A percentile compares a stretch with the other conserved stretches of the same genome.
These are phyloP conservation scores for Umimayanthus chanpuru DNA, from an alignment of 92 coral and sea anemone species.

Conservation along the genomic window DNA sequence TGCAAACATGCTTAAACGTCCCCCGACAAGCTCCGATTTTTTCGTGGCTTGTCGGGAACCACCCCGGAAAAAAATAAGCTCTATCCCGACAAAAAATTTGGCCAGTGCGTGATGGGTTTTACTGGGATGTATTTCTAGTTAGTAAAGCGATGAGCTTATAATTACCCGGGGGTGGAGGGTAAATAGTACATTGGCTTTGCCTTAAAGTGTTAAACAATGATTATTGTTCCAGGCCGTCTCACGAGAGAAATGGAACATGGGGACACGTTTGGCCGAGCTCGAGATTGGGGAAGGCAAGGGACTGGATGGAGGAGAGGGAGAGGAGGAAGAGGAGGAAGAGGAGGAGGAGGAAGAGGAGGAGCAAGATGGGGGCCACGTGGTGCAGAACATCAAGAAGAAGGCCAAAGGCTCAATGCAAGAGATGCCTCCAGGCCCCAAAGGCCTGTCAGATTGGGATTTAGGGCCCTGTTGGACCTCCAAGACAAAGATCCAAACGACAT, in stretches of 20 bases:
- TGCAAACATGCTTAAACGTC: too few species aligned
- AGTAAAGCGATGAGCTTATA: too few species aligned
- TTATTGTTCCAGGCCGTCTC: not conserved
- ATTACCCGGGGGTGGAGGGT: too few species aligned
- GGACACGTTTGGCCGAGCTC: not conserved
- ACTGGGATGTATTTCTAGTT: too few species aligned
- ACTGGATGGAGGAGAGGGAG: not conserved
- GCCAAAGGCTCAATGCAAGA: slow-evolving; percentile 24
- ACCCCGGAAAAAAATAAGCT: too few species aligned
- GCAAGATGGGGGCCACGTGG: slow-evolving; percentile 28
- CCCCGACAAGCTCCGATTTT: too few species aligned
- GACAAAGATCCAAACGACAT: slow-evolving; percentile 76
- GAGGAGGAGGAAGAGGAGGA: slow-evolving; percentile 19
- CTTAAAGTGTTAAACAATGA: too few species aligned
- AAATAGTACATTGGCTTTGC: too few species aligned
- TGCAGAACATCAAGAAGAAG: slow-evolving; percentile 10
- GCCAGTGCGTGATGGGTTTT: too few species aligned
- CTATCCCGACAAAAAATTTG: too few species aligned
- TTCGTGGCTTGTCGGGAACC: too few species aligned
- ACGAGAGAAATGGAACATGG: not conserved
- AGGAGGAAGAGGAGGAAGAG: slow-evolving; percentile 44
- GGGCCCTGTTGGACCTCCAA: slow-evolving; percentile 59
- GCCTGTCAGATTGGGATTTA: slow-evolving; percentile 66
- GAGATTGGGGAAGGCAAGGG: not conserved
- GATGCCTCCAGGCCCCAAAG: slow-evolving; percentile 15